phyloP scores from a whole-genome alignment of 1,140 invertebrate genomes.

The Drosophila pallidifrons region DNA sequence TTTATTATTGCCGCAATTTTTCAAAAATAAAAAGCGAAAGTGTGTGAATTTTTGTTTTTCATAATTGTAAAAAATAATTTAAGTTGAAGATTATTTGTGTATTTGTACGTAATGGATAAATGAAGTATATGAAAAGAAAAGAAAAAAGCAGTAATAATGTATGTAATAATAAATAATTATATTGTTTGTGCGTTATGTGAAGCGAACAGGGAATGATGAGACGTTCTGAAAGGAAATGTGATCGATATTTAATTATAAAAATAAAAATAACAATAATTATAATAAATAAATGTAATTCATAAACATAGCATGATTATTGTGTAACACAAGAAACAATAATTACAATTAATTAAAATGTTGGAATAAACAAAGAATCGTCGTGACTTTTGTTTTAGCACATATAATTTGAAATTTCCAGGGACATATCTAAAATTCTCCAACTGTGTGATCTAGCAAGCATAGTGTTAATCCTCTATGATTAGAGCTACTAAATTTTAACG shows the following conservation, averaged over 20 bases:
- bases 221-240: constrained; percentile 82
- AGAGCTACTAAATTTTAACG: constrained; percentile 2
- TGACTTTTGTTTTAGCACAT: background rate
- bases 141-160: constrained; percentile 20
- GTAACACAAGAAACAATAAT: constrained; percentile 71
- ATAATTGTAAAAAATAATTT: constrained; percentile 47
- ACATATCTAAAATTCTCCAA: too few species aligned
- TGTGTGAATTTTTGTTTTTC: constrained; percentile 39
- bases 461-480: background rate
- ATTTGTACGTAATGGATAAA: constrained; percentile 47
- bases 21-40: background rate
- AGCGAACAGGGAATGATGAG: constrained; percentile 74
- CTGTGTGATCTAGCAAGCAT: background rate
- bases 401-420: too few species aligned
- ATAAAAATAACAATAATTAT: constrained; percentile 64
- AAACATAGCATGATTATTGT: constrained; percentile 70
- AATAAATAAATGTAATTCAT: constrained; percentile 65
- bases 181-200: constrained; percentile 60
- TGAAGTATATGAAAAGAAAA: constrained; percentile 20
- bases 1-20: constrained; percentile 43
- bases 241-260: constrained; percentile 82
- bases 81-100: constrained; percentile 50
- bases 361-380: constrained; percentile 62
- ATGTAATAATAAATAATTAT: constrained; percentile 34
- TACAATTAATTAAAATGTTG: constrained; percentile 70